These are phyloP conservation scores for Meles meles DNA, from an alignment of 2,113 vertebrate genomes.

Conservation along the genomic window DNA sequence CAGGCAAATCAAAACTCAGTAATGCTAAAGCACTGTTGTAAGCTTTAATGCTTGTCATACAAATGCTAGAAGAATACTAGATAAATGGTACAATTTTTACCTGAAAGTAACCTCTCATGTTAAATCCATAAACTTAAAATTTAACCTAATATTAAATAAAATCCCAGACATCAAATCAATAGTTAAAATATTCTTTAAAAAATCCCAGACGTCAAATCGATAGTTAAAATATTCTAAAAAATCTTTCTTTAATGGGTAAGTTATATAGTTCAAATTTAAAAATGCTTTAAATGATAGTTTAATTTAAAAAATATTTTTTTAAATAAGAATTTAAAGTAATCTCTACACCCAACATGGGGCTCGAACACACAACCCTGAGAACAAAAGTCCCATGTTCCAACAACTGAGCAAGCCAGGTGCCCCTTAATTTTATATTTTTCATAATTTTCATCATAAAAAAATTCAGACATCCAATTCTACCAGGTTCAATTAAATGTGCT, in stretches of 20 bases:
- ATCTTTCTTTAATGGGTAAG: conserved; percentile 16
- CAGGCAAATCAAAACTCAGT: not conserved
- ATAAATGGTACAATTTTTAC: not conserved
- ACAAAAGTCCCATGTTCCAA: not conserved
- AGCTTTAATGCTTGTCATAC: not conserved
- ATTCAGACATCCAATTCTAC: conserved; percentile 42
- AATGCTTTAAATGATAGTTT: conserved; percentile 53
- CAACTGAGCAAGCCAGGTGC: not conserved
- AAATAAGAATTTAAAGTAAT: not conserved
- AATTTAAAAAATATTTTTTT: no score
- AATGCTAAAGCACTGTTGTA: not conserved
- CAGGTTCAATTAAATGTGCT: conserved; percentile 45
- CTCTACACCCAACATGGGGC: not conserved
- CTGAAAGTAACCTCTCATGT: conserved; percentile 20
- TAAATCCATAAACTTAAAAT: conserved; percentile 55
- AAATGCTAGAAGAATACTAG: not conserved
- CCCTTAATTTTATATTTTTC: conserved; percentile 32
- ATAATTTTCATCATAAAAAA: conserved; percentile 66
- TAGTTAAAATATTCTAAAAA: conserved; percentile 47
- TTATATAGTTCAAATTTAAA: conserved; percentile 57
- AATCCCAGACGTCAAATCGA: conserved; percentile 32
- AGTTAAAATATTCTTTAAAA: conserved; percentile 26
- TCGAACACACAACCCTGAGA: not conserved
- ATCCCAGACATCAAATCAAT: conserved; percentile 47
- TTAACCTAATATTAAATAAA: conserved; percentile 48